phyloP scores from a whole-genome alignment of 2,888 invertebrate species.

The Macrosiphum euphorbiae region DNA sequence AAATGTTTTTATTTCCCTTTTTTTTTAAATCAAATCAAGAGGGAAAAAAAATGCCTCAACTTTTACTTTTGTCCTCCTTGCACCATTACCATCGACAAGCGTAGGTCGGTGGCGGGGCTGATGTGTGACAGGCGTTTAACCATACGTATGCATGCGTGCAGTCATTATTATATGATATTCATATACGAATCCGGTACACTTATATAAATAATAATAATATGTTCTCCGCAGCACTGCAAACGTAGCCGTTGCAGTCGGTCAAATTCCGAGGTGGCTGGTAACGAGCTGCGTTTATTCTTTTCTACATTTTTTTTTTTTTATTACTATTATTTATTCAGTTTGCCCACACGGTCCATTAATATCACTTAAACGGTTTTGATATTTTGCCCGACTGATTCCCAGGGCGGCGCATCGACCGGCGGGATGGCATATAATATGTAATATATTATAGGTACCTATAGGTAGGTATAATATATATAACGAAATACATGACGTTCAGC shows the following conservation, averaged over 20 bases:
- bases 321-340: constrained; percentile 33
- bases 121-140: background rate
- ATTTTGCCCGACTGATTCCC: constrained; percentile 2
- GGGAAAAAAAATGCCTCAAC: background rate
- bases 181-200: background rate
- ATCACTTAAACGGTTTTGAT: constrained; percentile 41
- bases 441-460: too few relatives aligned
- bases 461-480: background rate
- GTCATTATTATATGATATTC: background rate
- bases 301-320: background rate
- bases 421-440: background rate
- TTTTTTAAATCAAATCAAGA: background rate
- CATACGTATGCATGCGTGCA: background rate
- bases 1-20: background rate
- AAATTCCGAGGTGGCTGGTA: background rate
- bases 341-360: constrained; percentile 37
- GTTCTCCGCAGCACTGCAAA: background rate
- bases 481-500: background rate
- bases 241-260: background rate
- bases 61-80: background rate
- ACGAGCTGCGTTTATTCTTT: background rate
- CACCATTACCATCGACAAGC: background rate
- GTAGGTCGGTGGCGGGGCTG: background rate
- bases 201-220: background rate
- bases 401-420: background rate